Evolutionary conservation across 37 sponge, comb jelly and placozoan genomes (phyloP).

Genomic region (Amphimedon queenslandica): DNA sequence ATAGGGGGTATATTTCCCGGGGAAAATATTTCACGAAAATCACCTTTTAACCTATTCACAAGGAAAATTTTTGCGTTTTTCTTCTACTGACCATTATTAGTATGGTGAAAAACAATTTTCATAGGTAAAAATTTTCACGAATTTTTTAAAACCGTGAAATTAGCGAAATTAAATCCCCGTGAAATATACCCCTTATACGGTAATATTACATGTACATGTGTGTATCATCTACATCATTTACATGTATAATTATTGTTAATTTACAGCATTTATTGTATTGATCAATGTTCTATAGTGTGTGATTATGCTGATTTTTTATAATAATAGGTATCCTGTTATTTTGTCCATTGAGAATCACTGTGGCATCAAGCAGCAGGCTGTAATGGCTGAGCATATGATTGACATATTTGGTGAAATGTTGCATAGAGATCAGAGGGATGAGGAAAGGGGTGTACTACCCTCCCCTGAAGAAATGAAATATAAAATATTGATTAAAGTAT

Average conservation of each 20-base stretch:
- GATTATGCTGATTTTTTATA: too few species aligned
- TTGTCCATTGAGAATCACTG: constrained; percentile 79
- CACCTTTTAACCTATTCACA: too few species aligned
- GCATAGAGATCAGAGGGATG: background rate
- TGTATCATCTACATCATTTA: background rate
- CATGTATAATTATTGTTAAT: background rate
- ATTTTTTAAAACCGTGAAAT: too few species aligned
- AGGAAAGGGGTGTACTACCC: constrained; percentile 8
- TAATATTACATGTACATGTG: background rate
- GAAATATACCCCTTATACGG: too few species aligned
- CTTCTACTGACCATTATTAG: too few species aligned
- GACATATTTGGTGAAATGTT: constrained; percentile 26
- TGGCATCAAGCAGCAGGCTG: constrained; percentile 51
- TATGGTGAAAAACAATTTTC: too few species aligned
- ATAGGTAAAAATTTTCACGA: too few species aligned
- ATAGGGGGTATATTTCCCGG: too few species aligned
- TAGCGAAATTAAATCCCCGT: too few species aligned
- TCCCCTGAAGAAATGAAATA: constrained; percentile 33
- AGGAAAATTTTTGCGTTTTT: too few species aligned
- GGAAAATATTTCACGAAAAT: too few species aligned
- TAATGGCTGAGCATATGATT: constrained; percentile 49
- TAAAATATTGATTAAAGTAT: constrained; percentile 43
- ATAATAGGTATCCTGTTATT: constrained; percentile 59
- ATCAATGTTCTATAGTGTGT: constrained; percentile 10
- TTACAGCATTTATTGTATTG: background rate